A percentile compares a stretch with the other conserved stretches of the same genome.
phyloP scores from a whole-genome alignment of 2,888 invertebrate genomes.

The Morpho achilles region DNA sequence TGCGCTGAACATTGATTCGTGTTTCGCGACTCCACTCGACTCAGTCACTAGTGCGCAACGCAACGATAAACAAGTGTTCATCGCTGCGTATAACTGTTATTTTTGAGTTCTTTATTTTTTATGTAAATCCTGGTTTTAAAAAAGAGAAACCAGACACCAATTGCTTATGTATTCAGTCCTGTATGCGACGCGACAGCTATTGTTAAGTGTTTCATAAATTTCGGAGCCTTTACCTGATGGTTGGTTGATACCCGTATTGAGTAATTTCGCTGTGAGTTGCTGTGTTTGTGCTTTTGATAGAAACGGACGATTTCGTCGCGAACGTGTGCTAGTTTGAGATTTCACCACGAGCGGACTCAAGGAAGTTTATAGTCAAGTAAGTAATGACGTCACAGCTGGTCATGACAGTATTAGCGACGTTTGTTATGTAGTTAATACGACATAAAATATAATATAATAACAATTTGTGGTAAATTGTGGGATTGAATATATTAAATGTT shows the following conservation, averaged over 20 bases:
- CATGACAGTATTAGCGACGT: background rate
- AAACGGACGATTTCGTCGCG: constrained; percentile 70
- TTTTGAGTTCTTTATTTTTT: constrained; percentile 68
- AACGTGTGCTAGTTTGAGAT: constrained; percentile 74
- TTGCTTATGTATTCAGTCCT: constrained; percentile 45
- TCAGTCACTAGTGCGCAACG: constrained; percentile 77
- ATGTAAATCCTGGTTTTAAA: constrained; percentile 37
- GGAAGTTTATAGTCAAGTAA: constrained; percentile 76
- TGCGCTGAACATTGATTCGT: constrained; percentile 72
- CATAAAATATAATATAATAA: too few species aligned
- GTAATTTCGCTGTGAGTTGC: constrained; percentile 73
- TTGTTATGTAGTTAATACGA: background rate
- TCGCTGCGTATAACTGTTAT: constrained; percentile 48
- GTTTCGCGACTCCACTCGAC: constrained; percentile 47
- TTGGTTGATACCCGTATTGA: constrained; percentile 63
- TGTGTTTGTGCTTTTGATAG: constrained; percentile 74
- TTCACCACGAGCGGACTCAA: constrained; percentile 79
- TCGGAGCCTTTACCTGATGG: constrained; percentile 48
- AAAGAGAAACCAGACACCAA: constrained; percentile 58
- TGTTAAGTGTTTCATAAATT: constrained; percentile 47
- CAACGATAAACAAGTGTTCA: constrained; percentile 62
- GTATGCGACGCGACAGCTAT: constrained; percentile 37
- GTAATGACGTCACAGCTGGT: constrained; percentile 35
- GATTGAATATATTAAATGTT: too few species aligned
- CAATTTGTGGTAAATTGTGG: too few species aligned